Percentiles rank a stretch among this genome's conserved stretches.
Evolutionary conservation across 2,797 vertebrate genomes (phyloP).

Genomic region (Rhinatrema bivittatum): DNA sequence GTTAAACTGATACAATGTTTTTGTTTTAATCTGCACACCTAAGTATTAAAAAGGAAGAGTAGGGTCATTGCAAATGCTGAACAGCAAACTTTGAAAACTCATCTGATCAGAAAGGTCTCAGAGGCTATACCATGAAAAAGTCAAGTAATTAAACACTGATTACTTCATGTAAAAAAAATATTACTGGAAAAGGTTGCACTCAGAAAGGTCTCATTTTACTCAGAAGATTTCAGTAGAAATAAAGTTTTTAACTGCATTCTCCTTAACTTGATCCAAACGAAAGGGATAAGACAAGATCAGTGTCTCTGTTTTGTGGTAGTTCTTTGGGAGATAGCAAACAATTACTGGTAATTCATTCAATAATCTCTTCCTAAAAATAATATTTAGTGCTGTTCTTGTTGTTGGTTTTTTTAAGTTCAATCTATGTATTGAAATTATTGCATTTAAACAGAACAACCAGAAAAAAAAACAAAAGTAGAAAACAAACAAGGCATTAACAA

Average conservation of each 20-base stretch:
- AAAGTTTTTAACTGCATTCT: constrained; percentile 51
- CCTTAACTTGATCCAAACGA: constrained; percentile 48
- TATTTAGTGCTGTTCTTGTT: too few relatives aligned
- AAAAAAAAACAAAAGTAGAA: too few relatives aligned
- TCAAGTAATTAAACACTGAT: constrained; percentile 51
- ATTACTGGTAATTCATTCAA: constrained; percentile 43
- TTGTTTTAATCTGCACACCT: too few relatives aligned
- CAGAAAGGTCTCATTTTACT: constrained; percentile 45
- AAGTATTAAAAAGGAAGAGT: too few relatives aligned
- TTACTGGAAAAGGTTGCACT: constrained; percentile 38
- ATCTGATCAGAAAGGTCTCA: constrained; percentile 31
- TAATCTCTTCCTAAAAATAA: too few relatives aligned
- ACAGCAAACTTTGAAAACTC: constrained; percentile 16
- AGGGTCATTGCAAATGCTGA: constrained; percentile 14
- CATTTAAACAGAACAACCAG: too few relatives aligned
- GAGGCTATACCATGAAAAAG: constrained; percentile 40
- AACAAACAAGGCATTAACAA: too few relatives aligned
- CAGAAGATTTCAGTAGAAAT: constrained; percentile 45
- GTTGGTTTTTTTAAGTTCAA: too few relatives aligned
- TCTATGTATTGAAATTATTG: too few relatives aligned
- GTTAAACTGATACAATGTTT: too few relatives aligned
- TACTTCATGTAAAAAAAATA: constrained; percentile 27
- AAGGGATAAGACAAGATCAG: constrained; percentile 40
- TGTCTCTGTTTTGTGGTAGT: constrained; percentile 29
- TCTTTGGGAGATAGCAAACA: constrained; percentile 43